Conservation (phyloP, 2,888 invertebrate species). For the Rhorus exstirpatorius region DNA sequence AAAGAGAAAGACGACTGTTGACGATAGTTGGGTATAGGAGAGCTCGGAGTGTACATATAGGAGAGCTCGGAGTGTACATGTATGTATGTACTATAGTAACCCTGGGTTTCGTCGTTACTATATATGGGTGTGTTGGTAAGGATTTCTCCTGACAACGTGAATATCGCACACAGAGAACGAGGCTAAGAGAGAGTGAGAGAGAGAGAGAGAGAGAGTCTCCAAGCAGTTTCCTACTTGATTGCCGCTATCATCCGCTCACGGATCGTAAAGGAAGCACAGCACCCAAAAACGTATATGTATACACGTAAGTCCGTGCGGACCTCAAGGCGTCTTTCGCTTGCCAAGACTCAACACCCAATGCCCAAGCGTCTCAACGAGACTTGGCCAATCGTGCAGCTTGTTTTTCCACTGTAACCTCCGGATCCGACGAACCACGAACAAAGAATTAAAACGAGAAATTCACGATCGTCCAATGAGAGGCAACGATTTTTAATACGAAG, state of each 20-base stretch:
- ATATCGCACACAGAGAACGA: slow-evolving; percentile 82
- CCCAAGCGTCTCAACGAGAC: slow-evolving; percentile 25
- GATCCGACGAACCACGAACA: slow-evolving; percentile 53
- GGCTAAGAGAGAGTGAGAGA: slow-evolving; percentile 9
- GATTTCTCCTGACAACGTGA: slow-evolving; percentile 80
- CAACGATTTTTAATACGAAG: slow-evolving; percentile 56
- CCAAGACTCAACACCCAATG: slow-evolving; percentile 78
- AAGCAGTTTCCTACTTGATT: slow-evolving; percentile 86
- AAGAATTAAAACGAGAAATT: slow-evolving; percentile 67
- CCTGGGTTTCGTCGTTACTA: slow-evolving; percentile 10
- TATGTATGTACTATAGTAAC: slow-evolving; percentile 8
- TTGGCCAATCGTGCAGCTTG: slow-evolving; percentile 60
- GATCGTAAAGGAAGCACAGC: slow-evolving; percentile 79
- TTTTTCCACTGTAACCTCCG: slow-evolving; percentile 16
- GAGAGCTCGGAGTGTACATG: slow-evolving; percentile 17
- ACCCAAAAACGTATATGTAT: neutral
- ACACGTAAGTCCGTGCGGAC: slow-evolving; percentile 81
- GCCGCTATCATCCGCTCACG: slow-evolving; percentile 85
- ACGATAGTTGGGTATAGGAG: slow-evolving; percentile 73
- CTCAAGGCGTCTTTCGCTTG: slow-evolving; percentile 35
- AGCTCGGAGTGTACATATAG: too few species aligned
- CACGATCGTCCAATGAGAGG: slow-evolving; percentile 65
- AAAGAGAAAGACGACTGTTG: slow-evolving; percentile 29
- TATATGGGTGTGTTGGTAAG: slow-evolving; percentile 48
- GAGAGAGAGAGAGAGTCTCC: slow-evolving; percentile 70